Base-by-base conservation (phyloP, 2,797 vertebrate genomes). In the Poeciliopsis infans region DNA sequence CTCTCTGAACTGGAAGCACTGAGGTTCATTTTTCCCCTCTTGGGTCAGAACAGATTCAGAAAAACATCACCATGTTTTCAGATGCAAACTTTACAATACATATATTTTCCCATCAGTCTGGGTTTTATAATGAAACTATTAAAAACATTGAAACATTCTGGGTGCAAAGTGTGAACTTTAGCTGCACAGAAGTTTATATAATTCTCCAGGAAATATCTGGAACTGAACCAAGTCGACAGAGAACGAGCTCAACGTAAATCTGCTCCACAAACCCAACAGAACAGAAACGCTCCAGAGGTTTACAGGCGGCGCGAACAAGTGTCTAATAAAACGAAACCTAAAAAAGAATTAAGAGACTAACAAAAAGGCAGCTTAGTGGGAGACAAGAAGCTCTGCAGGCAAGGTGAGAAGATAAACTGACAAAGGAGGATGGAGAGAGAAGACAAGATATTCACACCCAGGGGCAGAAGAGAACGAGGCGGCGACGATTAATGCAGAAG, bases 341-440 rank as follows among this genome's bases (percentile, higher is more conserved):
- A 16, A 20, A 8, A 69, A 7, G 10, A 68, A 69, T 69, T 6
- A 10, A 69, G 41, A 69, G 64, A n/a, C 39, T 1, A 69, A 69
- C 33, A 68, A 68, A 4, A 41, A 39, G 7, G 36, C 64, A 23
- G 36, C 36, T 68, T 41, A 41, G 64, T 4, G 36, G 33, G 36
- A 41, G 64, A 68, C 39, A 1, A 25, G 10, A 20, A 45, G 66
- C 23, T 45, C 41, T 69, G 41, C 66, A 15, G 66, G 25, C 66
- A 69, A 43, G 66, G 41, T 45, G 66, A n/a, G 66, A 69, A 45
- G 66, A 45, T 69, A n/a, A 31, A 43, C 41, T 69, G 66, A 45
- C 66, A 69, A n/a, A 45, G 41, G 25, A n/a, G 66, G 66, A 43
- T 69, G 5, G 25, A 45, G 36, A 69, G 43, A 69, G 11, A 43